A percentile compares a stretch with the other conserved stretches of the same genome.
phyloP scores from a whole-genome alignment of 2,888 invertebrate species.

The Lacanobia wlatinum region DNA sequence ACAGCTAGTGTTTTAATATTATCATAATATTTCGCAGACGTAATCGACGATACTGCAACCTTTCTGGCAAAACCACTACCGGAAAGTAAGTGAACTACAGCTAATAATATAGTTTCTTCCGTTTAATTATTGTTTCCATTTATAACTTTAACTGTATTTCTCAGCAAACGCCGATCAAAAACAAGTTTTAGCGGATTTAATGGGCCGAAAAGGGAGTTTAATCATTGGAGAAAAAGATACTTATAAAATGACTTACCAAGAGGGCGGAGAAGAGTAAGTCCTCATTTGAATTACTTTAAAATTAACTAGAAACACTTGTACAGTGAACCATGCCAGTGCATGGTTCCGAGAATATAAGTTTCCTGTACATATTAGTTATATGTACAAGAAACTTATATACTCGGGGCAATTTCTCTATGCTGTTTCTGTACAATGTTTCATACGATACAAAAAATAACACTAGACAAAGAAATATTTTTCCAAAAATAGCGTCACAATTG shows the following conservation, averaged over 20 bases:
- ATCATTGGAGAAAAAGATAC: constrained; percentile 70
- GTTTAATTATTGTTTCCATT: not conserved
- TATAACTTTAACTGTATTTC: not conserved
- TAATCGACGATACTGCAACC: constrained; percentile 80
- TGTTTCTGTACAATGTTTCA: no score
- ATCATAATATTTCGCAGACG: constrained; percentile 63
- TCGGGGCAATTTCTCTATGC: no score
- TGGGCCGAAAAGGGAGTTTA: constrained; percentile 75
- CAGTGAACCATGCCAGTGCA: no score
- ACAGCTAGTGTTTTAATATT: constrained; percentile 21
- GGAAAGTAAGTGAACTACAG: constrained; percentile 73
- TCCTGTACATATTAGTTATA: no score
- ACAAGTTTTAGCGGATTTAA: constrained; percentile 76
- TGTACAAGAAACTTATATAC: no score
- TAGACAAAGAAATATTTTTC: no score
- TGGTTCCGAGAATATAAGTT: no score
- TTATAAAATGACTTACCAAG: constrained; percentile 78
- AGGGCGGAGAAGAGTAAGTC: constrained; percentile 79
- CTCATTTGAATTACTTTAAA: not conserved
- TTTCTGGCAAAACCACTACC: constrained; percentile 78
- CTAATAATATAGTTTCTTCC: not conserved
- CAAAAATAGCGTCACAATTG: no score
- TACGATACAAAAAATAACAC: no score
- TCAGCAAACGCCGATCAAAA: constrained; percentile 76
- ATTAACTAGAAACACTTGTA: no score